Conservation (phyloP, 2,113 vertebrate genomes). For the Cyanoderma ruficeps region DNA sequence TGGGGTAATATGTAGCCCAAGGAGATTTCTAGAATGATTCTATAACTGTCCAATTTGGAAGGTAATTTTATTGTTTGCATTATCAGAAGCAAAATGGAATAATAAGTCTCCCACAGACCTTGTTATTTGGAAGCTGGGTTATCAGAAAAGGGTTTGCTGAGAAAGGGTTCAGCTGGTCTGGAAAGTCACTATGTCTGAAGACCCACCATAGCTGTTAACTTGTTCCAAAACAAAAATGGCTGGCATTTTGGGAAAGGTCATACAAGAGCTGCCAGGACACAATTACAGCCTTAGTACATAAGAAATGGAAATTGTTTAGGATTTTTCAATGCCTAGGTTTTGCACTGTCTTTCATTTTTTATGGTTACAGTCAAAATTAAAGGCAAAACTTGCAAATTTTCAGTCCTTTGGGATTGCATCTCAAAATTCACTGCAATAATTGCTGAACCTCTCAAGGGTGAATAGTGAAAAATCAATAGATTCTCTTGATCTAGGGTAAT, state of each 20-base stretch:
- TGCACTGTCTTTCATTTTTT: not conserved
- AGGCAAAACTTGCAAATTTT: not conserved
- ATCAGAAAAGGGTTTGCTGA: not conserved
- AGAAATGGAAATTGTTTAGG: not conserved
- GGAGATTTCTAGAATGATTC: not conserved
- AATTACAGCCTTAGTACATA: not conserved
- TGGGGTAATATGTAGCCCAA: not conserved
- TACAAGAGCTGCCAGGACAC: not conserved
- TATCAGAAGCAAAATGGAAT: not conserved
- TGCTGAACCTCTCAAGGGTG: not conserved
- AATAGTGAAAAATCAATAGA: not conserved
- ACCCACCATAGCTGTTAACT: not conserved
- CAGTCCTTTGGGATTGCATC: not conserved
- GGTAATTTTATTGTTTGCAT: not conserved
- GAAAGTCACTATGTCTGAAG: not conserved
- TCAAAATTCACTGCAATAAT: not conserved
- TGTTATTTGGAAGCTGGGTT: not conserved
- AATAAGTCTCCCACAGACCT: not conserved
- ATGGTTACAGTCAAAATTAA: not conserved
- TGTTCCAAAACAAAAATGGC: not conserved
- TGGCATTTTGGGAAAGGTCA: not conserved
- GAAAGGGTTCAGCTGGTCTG: not conserved
- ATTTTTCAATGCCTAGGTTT: not conserved
- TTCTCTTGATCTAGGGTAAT: not conserved
- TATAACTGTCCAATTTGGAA: not conserved